phyloP scores from a whole-genome alignment of 2,113 vertebrate genomes.

The Microcebus jonahi region DNA sequence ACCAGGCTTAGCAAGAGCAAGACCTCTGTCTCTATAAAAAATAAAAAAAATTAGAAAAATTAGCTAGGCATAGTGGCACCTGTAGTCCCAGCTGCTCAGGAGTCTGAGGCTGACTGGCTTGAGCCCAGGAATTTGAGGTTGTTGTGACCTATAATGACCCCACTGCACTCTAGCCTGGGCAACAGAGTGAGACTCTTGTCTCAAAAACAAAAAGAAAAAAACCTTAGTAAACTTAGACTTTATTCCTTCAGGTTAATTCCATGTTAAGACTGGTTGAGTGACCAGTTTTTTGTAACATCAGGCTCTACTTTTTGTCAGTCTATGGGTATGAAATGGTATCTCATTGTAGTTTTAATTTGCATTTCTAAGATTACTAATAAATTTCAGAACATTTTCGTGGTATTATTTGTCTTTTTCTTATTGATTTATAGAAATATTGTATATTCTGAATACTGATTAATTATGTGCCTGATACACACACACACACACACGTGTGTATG shows the following conservation, averaged over 20 bases:
- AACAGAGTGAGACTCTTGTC: no score
- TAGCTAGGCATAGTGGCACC: no score
- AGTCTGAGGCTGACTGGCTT: no score
- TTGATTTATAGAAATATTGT: not conserved
- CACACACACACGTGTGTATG: not conserved
- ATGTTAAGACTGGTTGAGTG: not conserved
- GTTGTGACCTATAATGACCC: no score
- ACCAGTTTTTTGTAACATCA: not conserved
- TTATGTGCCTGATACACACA: not conserved
- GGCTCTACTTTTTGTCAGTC: not conserved
- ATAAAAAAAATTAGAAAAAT: no score
- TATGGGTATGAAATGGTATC: not conserved
- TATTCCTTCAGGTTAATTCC: not conserved
- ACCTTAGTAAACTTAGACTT: not conserved
- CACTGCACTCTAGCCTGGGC: no score
- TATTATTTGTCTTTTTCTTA: not conserved
- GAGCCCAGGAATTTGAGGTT: no score
- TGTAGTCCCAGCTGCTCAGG: no score
- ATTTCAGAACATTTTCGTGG: not conserved
- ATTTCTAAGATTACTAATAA: not conserved
- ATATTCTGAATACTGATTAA: not conserved
- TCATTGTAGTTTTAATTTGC: not conserved
- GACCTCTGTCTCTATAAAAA: no score
- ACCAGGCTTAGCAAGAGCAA: no score
- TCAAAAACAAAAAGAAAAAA: no score